Evolutionary conservation across 2,797 vertebrate genomes (phyloP), one percentile per base, ranked within the genome.

Genomic region (Pantherophis vulpinus): DNA sequence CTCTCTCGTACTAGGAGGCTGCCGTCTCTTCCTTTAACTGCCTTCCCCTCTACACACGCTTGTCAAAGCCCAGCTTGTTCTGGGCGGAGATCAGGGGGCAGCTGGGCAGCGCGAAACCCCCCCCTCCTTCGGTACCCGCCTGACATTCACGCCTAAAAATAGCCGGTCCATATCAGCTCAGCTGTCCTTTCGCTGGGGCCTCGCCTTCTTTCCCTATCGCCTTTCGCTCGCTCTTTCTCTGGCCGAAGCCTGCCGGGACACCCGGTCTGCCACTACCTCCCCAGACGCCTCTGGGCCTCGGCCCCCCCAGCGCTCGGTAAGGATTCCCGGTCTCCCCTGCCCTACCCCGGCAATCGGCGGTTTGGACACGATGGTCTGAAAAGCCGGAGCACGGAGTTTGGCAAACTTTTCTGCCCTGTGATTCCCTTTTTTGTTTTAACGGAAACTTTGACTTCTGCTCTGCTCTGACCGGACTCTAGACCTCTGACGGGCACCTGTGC

Each of bases 61-160:
- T 61, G 20, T 60, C 55, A 88, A 79, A 63, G 61, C 89, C 55
- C 51, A 2, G 95, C 63, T 86, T 93, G 91, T 51, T 70, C n/a
- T n/a, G 94, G 96, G 94, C 94, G 92, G 94, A 94, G 96, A 88
- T 5, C 79, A 60, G 89, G 95, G 90, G 89, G 74, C 51, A 59
- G 93, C 90, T 88, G 94, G 94, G 88, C 91, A 93, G 94, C 83
- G 90, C 58, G 91, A 91, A 37, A 37, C 37, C 88, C 83, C 74
- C 89, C 92, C 91, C 55, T 7, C 58, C 54, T 25, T 18, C 29
- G 9, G 7, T 18, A 94, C 96, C 96, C 94, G 97, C 96, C 94
- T 97, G 92, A 93, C 98, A 98, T 98, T 98, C 97, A 96, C 97
- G 1, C 97, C 98, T 99, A 99, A 99, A 99, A 99, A 99, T 99